Base-by-base conservation (phyloP, 2,888 invertebrate genomes). In the Ligdia adustata region DNA sequence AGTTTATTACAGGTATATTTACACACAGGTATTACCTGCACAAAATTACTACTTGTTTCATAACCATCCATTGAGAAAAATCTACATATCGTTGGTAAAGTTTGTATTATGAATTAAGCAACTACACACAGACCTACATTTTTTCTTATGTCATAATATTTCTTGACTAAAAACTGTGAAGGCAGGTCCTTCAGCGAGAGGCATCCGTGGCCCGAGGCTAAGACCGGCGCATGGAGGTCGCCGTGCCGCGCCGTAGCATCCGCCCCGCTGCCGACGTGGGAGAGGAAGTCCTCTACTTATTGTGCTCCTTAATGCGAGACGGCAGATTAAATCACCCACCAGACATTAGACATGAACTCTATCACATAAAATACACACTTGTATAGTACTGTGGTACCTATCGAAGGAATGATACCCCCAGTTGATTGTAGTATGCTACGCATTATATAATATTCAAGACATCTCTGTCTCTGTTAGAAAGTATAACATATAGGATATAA, bases 301-400 rank as follows among this genome's bases (percentile, higher is more conserved):
- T 84, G 88, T 88, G 86, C 82, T 88, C 86, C 74, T 82, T 82
- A 87, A 84, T 82, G 84, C 88, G 88, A 86, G 87, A 87, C 89
- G 83, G 71, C 64, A 72, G 68, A 74, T 74, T 66, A 64, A 71
- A 74, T 72, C 73, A 66, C 67, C 37, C 46, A 54, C 62, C 60
- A 61, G 45, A 57, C 66, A 69, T 62, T 62, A 68, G 29, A 9
- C 16, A 27, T 12, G n/a, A 27, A 38, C 26, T 42, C 34, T 14
- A 18, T 14, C 22, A 18, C 37, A 9, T 26, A 16, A 26, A 35
- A 7, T 27, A 27, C 12, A 39, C 13, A 14, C 9, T 39, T 29
- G 16, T 20, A n/a, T n/a, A n/a, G n/a, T n/a, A n/a, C n/a, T n/a
- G n/a, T n/a, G n/a, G n/a, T n/a, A n/a, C n/a, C n/a, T n/a, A n/a